These are phyloP conservation scores for Melanotaenia nigrans DNA, from an alignment of 2,797 vertebrate genomes.

Conservation along the genomic window DNA sequence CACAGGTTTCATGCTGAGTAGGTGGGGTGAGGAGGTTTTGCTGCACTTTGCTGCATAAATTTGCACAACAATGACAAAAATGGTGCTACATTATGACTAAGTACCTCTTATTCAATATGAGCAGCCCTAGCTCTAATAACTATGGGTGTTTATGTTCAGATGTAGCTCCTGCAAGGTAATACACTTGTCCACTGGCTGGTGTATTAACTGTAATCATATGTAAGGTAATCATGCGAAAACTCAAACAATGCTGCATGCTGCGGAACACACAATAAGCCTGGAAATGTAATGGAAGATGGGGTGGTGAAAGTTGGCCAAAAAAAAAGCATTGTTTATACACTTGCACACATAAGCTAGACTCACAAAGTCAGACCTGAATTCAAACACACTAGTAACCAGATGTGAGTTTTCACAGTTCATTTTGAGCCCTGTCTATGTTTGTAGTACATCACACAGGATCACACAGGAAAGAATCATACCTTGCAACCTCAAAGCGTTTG, in stretches of 20 bases:
- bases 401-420: constrained; percentile 61
- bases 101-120: constrained; percentile 36
- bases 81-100: constrained; percentile 33
- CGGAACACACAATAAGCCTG: constrained; percentile 6
- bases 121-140: constrained; percentile 35
- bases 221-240: constrained; percentile 32
- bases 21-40: constrained; percentile 24
- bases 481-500: constrained; percentile 23
- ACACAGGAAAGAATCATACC: constrained; percentile 19
- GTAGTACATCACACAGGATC: constrained; percentile 14
- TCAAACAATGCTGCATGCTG: constrained; percentile 12
- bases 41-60: constrained; percentile 48
- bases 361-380: constrained; percentile 18
- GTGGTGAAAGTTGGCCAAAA: constrained; percentile 10
- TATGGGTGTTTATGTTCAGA: constrained; percentile 25
- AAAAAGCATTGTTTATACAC: constrained; percentile 24
- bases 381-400: constrained; percentile 42
- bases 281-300: constrained; percentile 13
- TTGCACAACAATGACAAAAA: constrained; percentile 58
- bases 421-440: constrained; percentile 42
- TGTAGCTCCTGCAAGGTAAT: constrained; percentile 19
- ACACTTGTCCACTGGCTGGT: background rate
- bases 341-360: constrained; percentile 11
- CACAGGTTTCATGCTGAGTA: constrained; percentile 8
- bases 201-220: constrained; percentile 18